phyloP scores from a whole-genome alignment of 1,140 invertebrate genomes.

The Limonius californicus region DNA sequence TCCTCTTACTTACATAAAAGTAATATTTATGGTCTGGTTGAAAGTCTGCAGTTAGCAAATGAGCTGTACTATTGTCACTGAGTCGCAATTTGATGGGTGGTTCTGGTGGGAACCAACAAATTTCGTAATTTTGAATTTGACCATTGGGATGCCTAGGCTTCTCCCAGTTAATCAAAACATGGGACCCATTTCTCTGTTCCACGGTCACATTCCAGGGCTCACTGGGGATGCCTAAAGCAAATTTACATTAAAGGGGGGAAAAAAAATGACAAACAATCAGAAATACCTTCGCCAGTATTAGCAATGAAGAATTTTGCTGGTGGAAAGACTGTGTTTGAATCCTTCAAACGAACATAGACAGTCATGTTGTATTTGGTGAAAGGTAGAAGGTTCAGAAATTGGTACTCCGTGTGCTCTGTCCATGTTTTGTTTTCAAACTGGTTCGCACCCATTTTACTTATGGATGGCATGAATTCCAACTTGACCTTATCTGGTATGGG shows the following conservation, averaged over 20 bases:
- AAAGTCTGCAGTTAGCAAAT: slow-evolving; percentile 56
- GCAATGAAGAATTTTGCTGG: slow-evolving; percentile 58
- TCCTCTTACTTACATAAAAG: slow-evolving; percentile 69
- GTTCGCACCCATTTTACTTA: slow-evolving; percentile 41
- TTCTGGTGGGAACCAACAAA: slow-evolving; percentile 50
- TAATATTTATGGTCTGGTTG: slow-evolving; percentile 61
- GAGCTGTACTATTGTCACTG: slow-evolving; percentile 48
- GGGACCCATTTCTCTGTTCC: slow-evolving; percentile 58
- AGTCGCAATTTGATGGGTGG: slow-evolving; percentile 35
- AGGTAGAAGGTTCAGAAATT: slow-evolving; percentile 62
- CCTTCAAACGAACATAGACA: slow-evolving; percentile 63
- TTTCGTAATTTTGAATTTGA: slow-evolving; percentile 58
- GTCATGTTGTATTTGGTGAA: slow-evolving; percentile 74
- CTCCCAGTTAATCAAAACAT: slow-evolving; percentile 65
- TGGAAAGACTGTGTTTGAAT: slow-evolving; percentile 49
- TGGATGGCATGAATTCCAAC: slow-evolving; percentile 62
- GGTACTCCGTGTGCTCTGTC: slow-evolving; percentile 52
- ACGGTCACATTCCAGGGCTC: slow-evolving; percentile 62
- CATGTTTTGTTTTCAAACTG: slow-evolving; percentile 59
- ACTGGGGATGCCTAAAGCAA: slow-evolving; percentile 51
- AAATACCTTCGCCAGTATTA: slow-evolving; percentile 60
- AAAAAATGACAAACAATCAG: no score
- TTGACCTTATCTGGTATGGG: slow-evolving; percentile 42
- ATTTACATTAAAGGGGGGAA: no score
- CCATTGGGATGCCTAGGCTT: slow-evolving; percentile 61